phyloP scores from a whole-genome alignment of 2,888 invertebrate species.

The Eurytoma adleriae region DNA sequence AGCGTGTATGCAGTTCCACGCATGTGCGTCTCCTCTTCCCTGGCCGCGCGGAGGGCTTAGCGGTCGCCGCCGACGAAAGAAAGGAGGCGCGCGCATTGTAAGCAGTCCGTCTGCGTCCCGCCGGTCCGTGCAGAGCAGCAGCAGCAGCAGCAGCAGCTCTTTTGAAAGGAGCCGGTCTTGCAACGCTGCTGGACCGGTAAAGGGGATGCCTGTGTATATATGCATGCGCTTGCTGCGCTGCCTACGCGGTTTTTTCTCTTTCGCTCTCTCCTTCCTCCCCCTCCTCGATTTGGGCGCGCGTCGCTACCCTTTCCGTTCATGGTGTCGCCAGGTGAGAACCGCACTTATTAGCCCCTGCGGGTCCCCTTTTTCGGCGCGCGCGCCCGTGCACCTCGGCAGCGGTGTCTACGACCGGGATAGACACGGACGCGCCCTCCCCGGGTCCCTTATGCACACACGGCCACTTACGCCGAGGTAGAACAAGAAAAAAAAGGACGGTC shows the following conservation, averaged over 20 bases:
- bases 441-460: neutral
- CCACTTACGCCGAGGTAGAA: neutral
- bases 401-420: neutral
- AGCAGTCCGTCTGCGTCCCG: slow-evolving; percentile 12
- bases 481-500: neutral
- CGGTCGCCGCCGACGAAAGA: neutral
- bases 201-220: slow-evolving; percentile 11
- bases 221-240: slow-evolving; percentile 3
- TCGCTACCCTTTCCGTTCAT: slow-evolving; percentile 43
- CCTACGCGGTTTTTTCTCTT: slow-evolving; percentile 26
- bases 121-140: slow-evolving; percentile 1
- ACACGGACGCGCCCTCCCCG: neutral
- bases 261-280: slow-evolving; percentile 15
- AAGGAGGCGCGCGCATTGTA: slow-evolving; percentile 31
- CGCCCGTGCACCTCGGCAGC: neutral
- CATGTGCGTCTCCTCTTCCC: slow-evolving; percentile 7
- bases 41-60: neutral
- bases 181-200: slow-evolving; percentile 53
- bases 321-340: slow-evolving; percentile 56
- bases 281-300: neutral
- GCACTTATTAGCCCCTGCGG: slow-evolving; percentile 46
- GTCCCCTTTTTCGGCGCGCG: slow-evolving; percentile 9
- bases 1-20: neutral
- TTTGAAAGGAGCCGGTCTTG: slow-evolving; percentile 58
- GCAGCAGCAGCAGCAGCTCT: slow-evolving; percentile 31